Evolutionary conservation across 2,888 invertebrate genomes (phyloP), one percentile per base, ranked within the genome.

Genomic region (Cheilosia grossa): DNA sequence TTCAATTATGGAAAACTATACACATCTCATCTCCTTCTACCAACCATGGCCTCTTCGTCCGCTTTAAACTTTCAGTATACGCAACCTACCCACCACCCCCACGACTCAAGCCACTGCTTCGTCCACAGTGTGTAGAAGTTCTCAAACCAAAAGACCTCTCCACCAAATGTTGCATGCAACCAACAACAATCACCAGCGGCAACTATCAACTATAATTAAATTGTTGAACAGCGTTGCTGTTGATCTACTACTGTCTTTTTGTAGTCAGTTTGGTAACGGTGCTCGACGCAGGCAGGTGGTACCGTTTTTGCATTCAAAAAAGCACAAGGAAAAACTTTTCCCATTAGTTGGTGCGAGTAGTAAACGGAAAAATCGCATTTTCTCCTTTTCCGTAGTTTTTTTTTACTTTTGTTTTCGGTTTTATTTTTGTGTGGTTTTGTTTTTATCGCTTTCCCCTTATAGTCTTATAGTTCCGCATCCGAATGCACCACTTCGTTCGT

Each of bases 211-310:
- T 21, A 21, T 21, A 21, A 73, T 37, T 37, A 13, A 37, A 37
- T 37, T 37, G 37, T 49, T 27, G n/a, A 54, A 37, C 63, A 51
- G 59, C 44, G 21, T 37, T 17, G 17, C 33, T 58, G 51, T 13
- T 61, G 4, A 37, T 37, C 37, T 37, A 37, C 30, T 47, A 61
- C 77, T 47, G 67, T 66, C 54, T 30, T 54, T 54, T 30, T 5
- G 51, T 56, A 66, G 67, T 83, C 64, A 83, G 83, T 83, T 74
- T 70, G 83, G 70, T 70, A 80, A 75, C 58, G 51, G 63, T 79
- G 74, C 56, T 74, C 64, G 42, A 24, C 17, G 66, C 42, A 58
- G 67, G 66, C 42, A 58, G 67, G 72, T 78, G 73, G 78, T 78
- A 49, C 63, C 44, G 13, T 59, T 66, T 27, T 78, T 82, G 30